Evolutionary conservation across 1,140 invertebrate genomes (phyloP), one percentile per base, ranked within the genome.

Genomic region (Pseudachorutes palmiensis): DNA sequence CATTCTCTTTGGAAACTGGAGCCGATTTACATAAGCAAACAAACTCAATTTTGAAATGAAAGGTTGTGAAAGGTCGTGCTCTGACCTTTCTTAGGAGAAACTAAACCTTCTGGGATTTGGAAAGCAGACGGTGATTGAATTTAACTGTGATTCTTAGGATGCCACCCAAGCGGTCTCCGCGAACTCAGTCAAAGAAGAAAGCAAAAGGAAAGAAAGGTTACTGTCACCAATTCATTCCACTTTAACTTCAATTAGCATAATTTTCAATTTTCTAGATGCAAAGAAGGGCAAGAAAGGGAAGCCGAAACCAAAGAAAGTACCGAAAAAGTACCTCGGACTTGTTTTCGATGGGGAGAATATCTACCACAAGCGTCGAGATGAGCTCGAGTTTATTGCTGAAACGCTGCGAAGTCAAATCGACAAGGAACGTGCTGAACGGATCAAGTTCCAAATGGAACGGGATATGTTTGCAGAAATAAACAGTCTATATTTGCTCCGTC

Each of bases 211-310:
- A 22, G 5, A 22, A 22, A 12, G 28, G 22, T 9, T 58, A 58
- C 24, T 58, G 22, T n/a, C n/a, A n/a, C n/a, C n/a, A n/a, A n/a
- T n/a, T n/a, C n/a, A n/a, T n/a, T n/a, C n/a, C n/a, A n/a, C n/a
- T n/a, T n/a, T n/a, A n/a, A n/a, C n/a, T n/a, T n/a, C 12, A 28
- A 58, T 67, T 48, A 1, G 1, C n/a, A 14, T 48, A 19, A 36
- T 59, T 51, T 62, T 66, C 32, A 32, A 41, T 62, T 67, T 49
- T 72, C 70, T 73, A 70, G 55, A 68, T 49, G 58, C 51, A 30
- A 58, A 58, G 30, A 22, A 22, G 5, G 3, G 22, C 28, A 66
- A 66, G n/a, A 36, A 33, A 31, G 33, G 55, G 24, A 59, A 55
- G 58, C 32, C 58, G 26, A 58, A 59, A 22, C 2, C 16, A 29